phyloP scores from a whole-genome alignment of 2,113 vertebrate genomes.

The Paralichthys olivaceus region DNA sequence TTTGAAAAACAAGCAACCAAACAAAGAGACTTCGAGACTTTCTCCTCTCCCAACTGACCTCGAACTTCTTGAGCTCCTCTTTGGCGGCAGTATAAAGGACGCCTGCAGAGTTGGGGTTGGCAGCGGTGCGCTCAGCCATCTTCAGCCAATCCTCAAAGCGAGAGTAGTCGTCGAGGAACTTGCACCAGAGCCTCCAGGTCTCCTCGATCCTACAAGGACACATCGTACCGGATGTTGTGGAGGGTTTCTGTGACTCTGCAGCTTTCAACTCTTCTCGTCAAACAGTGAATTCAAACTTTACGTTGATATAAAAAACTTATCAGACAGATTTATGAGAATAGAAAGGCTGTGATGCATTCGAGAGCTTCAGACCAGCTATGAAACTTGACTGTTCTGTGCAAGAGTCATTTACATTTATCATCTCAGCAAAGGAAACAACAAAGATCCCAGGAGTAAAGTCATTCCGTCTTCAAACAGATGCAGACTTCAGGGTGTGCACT shows the following conservation, averaged over 20 bases:
- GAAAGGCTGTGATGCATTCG: too few relatives aligned
- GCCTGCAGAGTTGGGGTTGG: conserved; percentile 90
- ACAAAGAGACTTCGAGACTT: neutral
- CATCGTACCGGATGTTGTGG: neutral
- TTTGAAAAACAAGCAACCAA: neutral
- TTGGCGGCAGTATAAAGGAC: conserved; percentile 90
- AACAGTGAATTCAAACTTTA: neutral
- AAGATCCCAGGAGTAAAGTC: neutral
- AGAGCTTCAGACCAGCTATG: too few relatives aligned
- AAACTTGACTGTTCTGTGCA: too few relatives aligned
- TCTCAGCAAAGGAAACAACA: too few relatives aligned
- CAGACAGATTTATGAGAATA: too few relatives aligned
- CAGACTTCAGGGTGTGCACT: neutral
- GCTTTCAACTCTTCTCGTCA: too few relatives aligned
- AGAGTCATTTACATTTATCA: too few relatives aligned
- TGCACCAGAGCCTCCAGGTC: conserved; percentile 94
- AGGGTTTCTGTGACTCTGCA: neutral
- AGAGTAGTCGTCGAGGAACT: conserved; percentile 92
- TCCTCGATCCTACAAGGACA: conserved; percentile 89
- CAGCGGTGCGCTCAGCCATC: conserved; percentile 84
- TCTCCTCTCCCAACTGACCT: conserved; percentile 80
- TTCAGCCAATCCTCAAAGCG: conserved; percentile 95
- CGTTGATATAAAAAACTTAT: too few relatives aligned
- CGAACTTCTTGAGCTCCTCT: conserved; percentile 95
- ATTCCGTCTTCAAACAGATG: neutral